These are phyloP conservation scores for Rhinolophus sinicus DNA, from an alignment of 2,113 vertebrate genomes.

Conservation along the genomic window DNA sequence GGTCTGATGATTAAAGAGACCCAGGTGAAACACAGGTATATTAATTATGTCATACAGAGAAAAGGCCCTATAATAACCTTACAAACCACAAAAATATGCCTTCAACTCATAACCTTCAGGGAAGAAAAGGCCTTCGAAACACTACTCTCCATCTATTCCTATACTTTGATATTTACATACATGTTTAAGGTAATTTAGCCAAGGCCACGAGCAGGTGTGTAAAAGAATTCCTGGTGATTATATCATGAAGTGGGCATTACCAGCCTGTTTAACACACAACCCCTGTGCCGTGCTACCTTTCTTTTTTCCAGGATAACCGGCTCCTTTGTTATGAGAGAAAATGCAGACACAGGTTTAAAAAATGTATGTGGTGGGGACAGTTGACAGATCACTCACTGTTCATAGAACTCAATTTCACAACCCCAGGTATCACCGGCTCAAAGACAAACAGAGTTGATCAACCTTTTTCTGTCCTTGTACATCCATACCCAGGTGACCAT, in stretches of 20 bases:
- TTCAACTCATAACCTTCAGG: neutral
- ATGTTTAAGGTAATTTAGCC: slow-evolving; percentile 23
- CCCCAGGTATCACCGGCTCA: slow-evolving; percentile 92
- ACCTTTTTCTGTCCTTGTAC: slow-evolving; percentile 99
- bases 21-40: slow-evolving; percentile 39
- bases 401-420: slow-evolving; percentile 96
- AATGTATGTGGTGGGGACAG: slow-evolving; percentile 99
- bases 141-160: neutral
- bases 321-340: slow-evolving; percentile 94
- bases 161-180: neutral
- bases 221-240: slow-evolving; percentile 61
- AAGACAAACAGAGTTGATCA: slow-evolving; percentile 96
- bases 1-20: neutral
- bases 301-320: slow-evolving; percentile 92
- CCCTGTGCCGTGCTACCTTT: slow-evolving; percentile 74
- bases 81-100: neutral
- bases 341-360: slow-evolving; percentile 95
- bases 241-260: slow-evolving; percentile 85
- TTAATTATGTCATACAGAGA: slow-evolving; percentile 24
- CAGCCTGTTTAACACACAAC: slow-evolving; percentile 78
- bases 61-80: neutral
- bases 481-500: slow-evolving; percentile 97
- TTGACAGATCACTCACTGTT: slow-evolving; percentile 98
- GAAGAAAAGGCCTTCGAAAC: neutral
- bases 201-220: neutral